Conservation (phyloP, 92 coral and sea anemone genomes). For the Desmophyllum pertusum region DNA sequence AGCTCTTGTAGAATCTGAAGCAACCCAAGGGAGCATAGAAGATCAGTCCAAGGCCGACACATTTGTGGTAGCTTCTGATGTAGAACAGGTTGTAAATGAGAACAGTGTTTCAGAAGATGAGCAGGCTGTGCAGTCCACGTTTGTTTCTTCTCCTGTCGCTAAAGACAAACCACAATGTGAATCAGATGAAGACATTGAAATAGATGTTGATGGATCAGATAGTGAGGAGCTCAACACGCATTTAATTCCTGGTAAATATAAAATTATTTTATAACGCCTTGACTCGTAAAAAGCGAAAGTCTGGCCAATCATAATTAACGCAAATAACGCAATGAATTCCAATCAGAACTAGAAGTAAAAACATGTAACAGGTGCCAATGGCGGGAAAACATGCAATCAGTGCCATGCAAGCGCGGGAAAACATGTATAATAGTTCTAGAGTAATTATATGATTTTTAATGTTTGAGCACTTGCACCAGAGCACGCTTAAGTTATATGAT, state of each 20-base stretch:
- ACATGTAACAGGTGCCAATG: no score
- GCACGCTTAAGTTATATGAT: no score
- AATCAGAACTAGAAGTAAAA: no score
- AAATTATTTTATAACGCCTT: no score
- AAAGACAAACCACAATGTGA: neutral
- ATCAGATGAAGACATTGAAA: conserved; percentile 73
- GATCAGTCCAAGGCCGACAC: conserved; percentile 18
- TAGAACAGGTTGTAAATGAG: conserved; percentile 20
- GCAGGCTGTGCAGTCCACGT: neutral
- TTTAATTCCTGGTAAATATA: conserved; percentile 23
- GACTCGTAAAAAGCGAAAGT: no score
- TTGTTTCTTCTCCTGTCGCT: neutral
- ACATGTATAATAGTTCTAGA: no score
- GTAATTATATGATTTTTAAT: no score
- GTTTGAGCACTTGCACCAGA: no score
- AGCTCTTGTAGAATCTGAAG: neutral
- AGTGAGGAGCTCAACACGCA: neutral
- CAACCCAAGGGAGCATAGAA: conserved; percentile 13
- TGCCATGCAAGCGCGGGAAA: no score
- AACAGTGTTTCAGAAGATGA: conserved; percentile 12
- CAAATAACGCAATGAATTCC: no score
- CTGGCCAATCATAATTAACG: no score
- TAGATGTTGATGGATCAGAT: conserved; percentile 77
- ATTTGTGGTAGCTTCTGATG: conserved; percentile 1
- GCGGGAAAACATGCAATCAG: no score